Base-by-base conservation (phyloP, 1,140 invertebrate genomes). In the Drosophila pallidifrons region DNA sequence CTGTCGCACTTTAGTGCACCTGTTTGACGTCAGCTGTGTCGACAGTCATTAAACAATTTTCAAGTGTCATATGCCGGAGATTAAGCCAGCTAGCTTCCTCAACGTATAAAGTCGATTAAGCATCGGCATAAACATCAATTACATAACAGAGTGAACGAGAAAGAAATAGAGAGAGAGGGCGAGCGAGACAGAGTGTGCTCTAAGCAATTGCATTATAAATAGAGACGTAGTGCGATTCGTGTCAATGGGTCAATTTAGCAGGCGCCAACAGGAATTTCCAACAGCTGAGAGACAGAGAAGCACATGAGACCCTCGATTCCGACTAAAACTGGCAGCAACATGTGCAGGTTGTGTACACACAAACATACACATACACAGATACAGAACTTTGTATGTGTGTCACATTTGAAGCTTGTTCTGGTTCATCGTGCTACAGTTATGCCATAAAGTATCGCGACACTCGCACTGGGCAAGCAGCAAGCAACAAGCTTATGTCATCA, bases 21-120 rank as follows among this genome's bases (percentile, higher is more conserved):
- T 15, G 52, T 59, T 88, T 87, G 82, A 87, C 82, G 82, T 87
- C 82, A 86, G 55, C 28, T 76, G 74, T 76, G 74, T 79, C 61
- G 67, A 38, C 20, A 71, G 68, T 38, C 71, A 85, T 85, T 86
- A 73, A 65, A 46, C 59, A 13, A 32, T 60, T 75, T 74, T 71
- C 57, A 82, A 75, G 79, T 72, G 80, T 28, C 72, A 79, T 77
- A 80, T 51, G 73, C 20, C 49, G 55, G 55, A 60, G 82, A 86
- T 87, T 77, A 82, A 35, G 51, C 20, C 20, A 25, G 28, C 30
- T 54, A n/a, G 51, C 30, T 54, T 54, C 51, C 68, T 54, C 32
- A 54, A 8, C 46, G 25, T 49, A 38, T 41, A 32, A 41, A 25
- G 41, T 20, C 20, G 69, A 66, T 72, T 66, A 65, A 49, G 45